A percentile compares a stretch with the other conserved stretches of the same genome.
phyloP scores from a whole-genome alignment of 2,797 vertebrate species.

The Ceryle rudis region DNA sequence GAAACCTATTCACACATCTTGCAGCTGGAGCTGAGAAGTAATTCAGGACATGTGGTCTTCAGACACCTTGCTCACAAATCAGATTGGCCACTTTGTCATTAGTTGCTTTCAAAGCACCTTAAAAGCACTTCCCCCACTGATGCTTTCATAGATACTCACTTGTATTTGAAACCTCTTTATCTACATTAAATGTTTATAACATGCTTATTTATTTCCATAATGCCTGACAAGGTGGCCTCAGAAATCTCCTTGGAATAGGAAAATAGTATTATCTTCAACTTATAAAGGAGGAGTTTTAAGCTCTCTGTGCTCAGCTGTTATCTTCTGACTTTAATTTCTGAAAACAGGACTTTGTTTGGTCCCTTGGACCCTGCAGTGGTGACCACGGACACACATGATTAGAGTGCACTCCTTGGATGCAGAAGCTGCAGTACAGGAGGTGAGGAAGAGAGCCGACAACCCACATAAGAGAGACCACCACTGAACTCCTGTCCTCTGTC shows the following conservation, averaged over 20 bases:
- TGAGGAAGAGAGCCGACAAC: background rate
- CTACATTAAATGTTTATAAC: background rate
- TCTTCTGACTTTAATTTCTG: background rate
- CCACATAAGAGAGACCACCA: accelerated
- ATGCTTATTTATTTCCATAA: background rate
- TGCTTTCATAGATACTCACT: background rate
- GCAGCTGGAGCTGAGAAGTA: background rate
- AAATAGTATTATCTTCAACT: background rate
- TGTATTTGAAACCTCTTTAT: background rate
- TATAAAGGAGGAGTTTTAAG: background rate
- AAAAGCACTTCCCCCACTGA: background rate
- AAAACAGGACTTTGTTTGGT: accelerated
- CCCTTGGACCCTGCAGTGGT: background rate
- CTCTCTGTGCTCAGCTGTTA: background rate
- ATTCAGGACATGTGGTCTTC: background rate
- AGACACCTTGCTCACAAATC: background rate
- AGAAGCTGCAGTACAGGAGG: background rate
- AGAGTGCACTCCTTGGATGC: background rate
- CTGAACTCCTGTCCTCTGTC: background rate
- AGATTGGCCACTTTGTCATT: background rate
- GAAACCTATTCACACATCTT: background rate
- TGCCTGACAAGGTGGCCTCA: no score
- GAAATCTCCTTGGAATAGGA: background rate
- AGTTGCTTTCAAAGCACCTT: background rate
- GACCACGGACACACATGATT: background rate